A percentile compares a stretch with the other conserved stretches of the same genome.
phyloP scores from a whole-genome alignment of 53 echinoderm and acorn worm genomes.

The Actinopyga echinites region DNA sequence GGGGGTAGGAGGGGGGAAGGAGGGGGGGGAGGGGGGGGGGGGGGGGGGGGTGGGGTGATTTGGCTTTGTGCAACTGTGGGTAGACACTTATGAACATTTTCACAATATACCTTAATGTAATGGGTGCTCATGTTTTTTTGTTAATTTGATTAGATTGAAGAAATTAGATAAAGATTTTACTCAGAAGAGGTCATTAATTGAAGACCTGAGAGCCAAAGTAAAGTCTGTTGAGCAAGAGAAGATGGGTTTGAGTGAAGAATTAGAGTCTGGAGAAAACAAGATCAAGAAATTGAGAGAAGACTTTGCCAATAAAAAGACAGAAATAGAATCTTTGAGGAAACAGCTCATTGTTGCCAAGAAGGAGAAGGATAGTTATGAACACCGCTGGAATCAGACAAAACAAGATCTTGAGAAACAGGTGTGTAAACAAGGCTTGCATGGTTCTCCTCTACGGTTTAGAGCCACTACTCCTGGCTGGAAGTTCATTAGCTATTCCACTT shows the following conservation, averaged over 20 bases:
- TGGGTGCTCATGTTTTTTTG: too few species aligned
- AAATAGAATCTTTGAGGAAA: conserved; percentile 83
- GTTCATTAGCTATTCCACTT: too few species aligned
- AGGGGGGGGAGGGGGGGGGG: too few species aligned
- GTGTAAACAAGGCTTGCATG: not conserved
- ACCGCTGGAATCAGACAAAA: conserved; percentile 57
- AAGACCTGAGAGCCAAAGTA: conserved; percentile 74
- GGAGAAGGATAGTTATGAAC: conserved; percentile 86
- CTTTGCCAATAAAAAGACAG: conserved; percentile 66
- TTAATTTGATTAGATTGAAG: conserved; percentile 3
- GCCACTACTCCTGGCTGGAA: too few species aligned
- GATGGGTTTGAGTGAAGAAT: not conserved
- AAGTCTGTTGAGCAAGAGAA: conserved; percentile 52
- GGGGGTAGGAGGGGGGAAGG: too few species aligned
- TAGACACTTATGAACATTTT: too few species aligned
- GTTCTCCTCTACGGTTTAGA: not conserved
- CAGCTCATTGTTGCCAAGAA: conserved; percentile 75
- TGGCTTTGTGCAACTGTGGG: too few species aligned
- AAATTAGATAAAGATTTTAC: conserved; percentile 72
- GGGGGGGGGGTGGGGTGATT: too few species aligned
- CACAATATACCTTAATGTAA: too few species aligned
- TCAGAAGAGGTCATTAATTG: conserved; percentile 88
- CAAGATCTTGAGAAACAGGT: conserved; percentile 80
- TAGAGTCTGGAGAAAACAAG: conserved; percentile 4
- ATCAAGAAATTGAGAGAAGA: conserved; percentile 30